Evolutionary conservation across 1,140 invertebrate genomes (phyloP), one percentile per base, ranked within the genome.

Genomic region (Nebria ingens): DNA sequence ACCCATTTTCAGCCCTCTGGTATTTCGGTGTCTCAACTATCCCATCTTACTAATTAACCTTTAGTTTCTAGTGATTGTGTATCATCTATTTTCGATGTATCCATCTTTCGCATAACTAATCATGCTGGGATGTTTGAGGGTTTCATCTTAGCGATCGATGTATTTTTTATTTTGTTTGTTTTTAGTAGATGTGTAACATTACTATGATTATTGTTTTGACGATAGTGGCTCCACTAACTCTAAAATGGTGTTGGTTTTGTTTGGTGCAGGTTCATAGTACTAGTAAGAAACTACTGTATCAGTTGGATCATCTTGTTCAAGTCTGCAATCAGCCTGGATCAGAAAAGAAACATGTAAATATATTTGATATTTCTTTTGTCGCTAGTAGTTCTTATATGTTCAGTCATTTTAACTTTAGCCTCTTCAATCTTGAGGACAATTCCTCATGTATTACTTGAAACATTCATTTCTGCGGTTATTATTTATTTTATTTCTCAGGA

Each of bases 221-320:
- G 52, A 53, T 60, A 15, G 59, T 60, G 56, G 42, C 55, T 51
- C 53, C 53, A 59, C 58, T 53, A 54, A 58, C 62, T 62, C n/a
- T n/a, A n/a, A n/a, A 53, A 57, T 67, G 66, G 66, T 70, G 65
- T 68, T 73, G 65, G 64, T 68, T n/a, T n/a, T n/a, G n/a, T n/a
- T 70, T 75, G 68, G 75, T 77, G 73, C 72, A 92, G 89, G 91
- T 95, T 63, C 91, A 95, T 80, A 93, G 89, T 71, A 95, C 91
- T 62, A 94, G 91, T 79, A 95, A 96, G 79, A 95, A 95, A 76
- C 80, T 96, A 67, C 83, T 95, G 64, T 95, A 95, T 75, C 91
- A 95, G 75, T 78, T 96, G 69, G 91, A 96, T 77, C 91, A 94
- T 72, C 80, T 95, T 73, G 91, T 95, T 65, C 91, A 95, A 83